phyloP scores from a whole-genome alignment of 2,113 vertebrate genomes.

The Python bivittatus region DNA sequence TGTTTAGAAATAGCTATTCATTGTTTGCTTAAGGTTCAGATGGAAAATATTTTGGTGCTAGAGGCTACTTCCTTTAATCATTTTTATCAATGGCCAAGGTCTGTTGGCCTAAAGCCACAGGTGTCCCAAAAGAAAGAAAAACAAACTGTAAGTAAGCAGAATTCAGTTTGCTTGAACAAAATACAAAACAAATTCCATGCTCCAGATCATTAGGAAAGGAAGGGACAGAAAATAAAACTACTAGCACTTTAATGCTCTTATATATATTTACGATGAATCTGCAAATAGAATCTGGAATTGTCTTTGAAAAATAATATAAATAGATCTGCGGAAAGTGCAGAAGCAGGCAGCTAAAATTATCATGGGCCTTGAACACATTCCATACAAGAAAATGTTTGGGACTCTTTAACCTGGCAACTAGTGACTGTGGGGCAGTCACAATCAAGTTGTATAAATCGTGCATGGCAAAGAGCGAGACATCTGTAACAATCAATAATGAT shows the following conservation, averaged over 20 bases:
- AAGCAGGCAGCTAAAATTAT: too few species aligned
- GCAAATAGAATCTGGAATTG: neutral
- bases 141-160: neutral
- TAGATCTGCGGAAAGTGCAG: too few species aligned
- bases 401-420: too few species aligned
- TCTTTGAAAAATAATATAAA: too few species aligned
- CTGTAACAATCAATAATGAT: neutral
- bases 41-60: neutral
- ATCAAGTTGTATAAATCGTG: too few species aligned
- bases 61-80: neutral
- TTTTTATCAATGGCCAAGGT: neutral
- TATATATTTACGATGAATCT: neutral
- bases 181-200: neutral
- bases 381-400: too few species aligned
- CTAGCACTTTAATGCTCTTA: neutral
- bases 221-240: neutral
- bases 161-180: neutral
- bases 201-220: neutral
- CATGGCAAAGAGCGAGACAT: neutral
- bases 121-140: neutral
- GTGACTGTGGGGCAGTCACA: too few species aligned
- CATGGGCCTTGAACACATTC: too few species aligned
- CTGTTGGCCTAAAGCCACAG: neutral
- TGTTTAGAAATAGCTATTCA: neutral
- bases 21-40: neutral